Evolutionary conservation across 1,140 invertebrate genomes (phyloP).

Genomic region (Atta colombica): DNA sequence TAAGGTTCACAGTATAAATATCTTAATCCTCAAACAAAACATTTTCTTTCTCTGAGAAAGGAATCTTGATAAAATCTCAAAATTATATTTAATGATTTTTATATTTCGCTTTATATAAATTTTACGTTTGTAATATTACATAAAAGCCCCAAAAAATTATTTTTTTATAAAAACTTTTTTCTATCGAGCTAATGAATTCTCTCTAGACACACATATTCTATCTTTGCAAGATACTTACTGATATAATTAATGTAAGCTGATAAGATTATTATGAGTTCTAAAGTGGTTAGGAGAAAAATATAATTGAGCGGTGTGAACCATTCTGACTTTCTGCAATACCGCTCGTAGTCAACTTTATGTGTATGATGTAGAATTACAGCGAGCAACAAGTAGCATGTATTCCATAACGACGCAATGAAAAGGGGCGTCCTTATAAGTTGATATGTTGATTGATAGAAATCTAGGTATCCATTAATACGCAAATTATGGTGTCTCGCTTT

Average conservation of each 20-base stretch:
- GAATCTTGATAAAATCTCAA: background rate
- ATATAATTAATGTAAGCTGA: conserved; percentile 88
- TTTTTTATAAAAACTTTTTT: background rate
- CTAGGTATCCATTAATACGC: conserved; percentile 89
- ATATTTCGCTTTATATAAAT: background rate
- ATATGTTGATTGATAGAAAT: conserved; percentile 89
- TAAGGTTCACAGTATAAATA: background rate
- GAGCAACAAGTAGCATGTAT: conserved; percentile 87
- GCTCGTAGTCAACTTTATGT: conserved; percentile 88
- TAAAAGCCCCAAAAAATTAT: background rate
- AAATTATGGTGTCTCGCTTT: conserved; percentile 88
- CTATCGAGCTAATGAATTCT: background rate
- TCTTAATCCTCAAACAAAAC: background rate
- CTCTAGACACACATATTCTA: background rate
- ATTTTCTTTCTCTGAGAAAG: background rate
- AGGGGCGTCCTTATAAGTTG: conserved; percentile 88
- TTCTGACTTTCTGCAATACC: conserved; percentile 87
- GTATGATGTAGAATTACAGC: conserved; percentile 89
- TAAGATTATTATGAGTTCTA: conserved; percentile 87
- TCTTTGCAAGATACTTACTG: conserved; percentile 84
- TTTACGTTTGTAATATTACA: background rate
- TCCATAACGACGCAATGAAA: conserved; percentile 90
- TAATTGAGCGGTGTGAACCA: conserved; percentile 88
- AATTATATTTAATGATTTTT: background rate
- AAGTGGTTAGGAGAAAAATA: conserved; percentile 86